These are phyloP conservation scores for Chloropsis cyanopogon DNA, from an alignment of 2,113 vertebrate genomes.

Conservation along the genomic window DNA sequence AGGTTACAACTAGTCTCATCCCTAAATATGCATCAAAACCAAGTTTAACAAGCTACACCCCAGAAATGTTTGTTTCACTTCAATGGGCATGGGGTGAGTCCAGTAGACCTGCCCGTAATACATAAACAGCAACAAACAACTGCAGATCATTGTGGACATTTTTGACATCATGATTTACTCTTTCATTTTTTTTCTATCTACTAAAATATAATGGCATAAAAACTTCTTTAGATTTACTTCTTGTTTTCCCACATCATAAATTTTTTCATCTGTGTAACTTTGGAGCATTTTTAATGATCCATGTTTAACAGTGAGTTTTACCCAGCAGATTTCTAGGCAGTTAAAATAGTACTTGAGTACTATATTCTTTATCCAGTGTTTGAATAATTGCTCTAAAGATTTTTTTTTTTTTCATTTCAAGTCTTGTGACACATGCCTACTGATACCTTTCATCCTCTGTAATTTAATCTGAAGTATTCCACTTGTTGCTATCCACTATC, in stretches of 20 bases:
- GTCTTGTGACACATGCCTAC: neutral
- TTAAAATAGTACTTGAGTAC: neutral
- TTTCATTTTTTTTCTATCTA: neutral
- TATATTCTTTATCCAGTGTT: neutral
- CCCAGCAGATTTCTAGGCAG: neutral
- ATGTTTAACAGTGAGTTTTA: neutral
- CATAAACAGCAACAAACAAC: neutral
- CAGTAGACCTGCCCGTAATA: neutral
- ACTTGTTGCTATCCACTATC: constrained; percentile 4
- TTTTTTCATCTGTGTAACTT: neutral
- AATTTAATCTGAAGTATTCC: constrained; percentile 21
- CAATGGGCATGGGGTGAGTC: rapidly evolving
- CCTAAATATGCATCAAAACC: neutral
- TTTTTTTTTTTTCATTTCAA: neutral
- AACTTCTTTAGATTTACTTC: neutral
- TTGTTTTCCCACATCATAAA: neutral
- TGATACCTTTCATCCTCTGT: neutral
- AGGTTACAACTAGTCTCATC: neutral
- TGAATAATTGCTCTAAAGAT: neutral
- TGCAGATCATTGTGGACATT: neutral
- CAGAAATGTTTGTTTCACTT: neutral
- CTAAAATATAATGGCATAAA: neutral
- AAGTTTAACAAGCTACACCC: neutral
- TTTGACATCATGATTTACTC: neutral
- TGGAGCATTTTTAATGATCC: neutral